Evolutionary conservation across 1,140 invertebrate genomes (phyloP).

Genomic region (Brachionus asplanchnoidis): DNA sequence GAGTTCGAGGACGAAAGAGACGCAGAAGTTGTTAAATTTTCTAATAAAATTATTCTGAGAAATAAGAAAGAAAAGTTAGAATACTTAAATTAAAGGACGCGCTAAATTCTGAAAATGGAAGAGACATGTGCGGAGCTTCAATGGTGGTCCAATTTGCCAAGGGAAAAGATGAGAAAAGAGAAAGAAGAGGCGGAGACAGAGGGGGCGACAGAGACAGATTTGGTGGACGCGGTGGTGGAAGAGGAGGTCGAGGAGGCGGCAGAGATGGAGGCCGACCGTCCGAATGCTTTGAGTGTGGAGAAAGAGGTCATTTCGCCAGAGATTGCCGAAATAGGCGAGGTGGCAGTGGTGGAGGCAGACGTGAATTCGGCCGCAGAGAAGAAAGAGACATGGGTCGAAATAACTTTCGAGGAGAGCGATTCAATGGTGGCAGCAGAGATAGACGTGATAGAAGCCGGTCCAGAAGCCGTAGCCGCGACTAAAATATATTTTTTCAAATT

Average conservation of each 20-base stretch:
- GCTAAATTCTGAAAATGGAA: conserved; percentile 34
- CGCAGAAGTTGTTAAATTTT: conserved; percentile 73
- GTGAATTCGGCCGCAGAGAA: neutral
- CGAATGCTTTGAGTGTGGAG: conserved; percentile 38
- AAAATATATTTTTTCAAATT: neutral
- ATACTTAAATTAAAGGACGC: conserved; percentile 31
- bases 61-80: conserved; percentile 14
- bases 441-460: neutral
- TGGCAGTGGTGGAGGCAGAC: neutral
- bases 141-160: conserved; percentile 40
- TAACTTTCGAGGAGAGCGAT: neutral
- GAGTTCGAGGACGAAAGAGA: conserved; percentile 90
- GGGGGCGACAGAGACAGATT: neutral
- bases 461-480: conserved; percentile 29
- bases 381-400: conserved; percentile 9
- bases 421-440: neutral
- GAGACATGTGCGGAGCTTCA: conserved; percentile 34
- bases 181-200: neutral
- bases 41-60: neutral
- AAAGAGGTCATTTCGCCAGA: conserved; percentile 35
- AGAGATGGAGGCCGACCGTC: conserved; percentile 12
- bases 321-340: conserved; percentile 29
- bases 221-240: neutral
- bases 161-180: conserved; percentile 19
- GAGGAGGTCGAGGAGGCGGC: neutral